Percentiles rank a stretch among this genome's conserved stretches.
Conservation (phyloP, 2,797 vertebrate species). For the Acomys russatus region DNA sequence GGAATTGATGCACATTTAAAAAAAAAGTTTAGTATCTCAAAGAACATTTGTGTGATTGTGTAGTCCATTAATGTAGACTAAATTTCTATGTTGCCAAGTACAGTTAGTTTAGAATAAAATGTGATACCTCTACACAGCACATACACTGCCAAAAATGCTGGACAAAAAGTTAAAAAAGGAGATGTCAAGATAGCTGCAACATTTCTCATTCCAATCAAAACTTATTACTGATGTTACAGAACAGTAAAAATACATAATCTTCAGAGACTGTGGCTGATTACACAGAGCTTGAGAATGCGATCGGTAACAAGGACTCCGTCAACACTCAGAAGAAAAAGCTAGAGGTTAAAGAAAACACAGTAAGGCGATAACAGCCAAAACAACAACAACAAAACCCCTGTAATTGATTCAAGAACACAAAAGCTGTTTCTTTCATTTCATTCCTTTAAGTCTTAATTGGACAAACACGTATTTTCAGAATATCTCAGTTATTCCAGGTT, state of each 20-base stretch:
- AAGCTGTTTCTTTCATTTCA: not conserved
- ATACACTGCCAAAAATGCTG: not conserved
- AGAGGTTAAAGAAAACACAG: not conserved
- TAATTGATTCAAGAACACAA: slow-evolving; percentile 4
- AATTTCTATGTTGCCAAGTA: not conserved
- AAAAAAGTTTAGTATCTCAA: not conserved
- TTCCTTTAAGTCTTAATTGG: slow-evolving; percentile 5
- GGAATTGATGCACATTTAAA: not conserved
- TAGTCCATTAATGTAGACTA: not conserved
- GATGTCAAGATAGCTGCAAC: not conserved
- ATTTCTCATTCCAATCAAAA: not conserved
- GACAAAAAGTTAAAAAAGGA: not conserved
- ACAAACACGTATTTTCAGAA: not conserved
- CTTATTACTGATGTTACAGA: not conserved
- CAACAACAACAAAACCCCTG: not conserved
- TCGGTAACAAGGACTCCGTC: not conserved
- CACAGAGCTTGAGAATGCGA: not conserved
- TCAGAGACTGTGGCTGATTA: not conserved
- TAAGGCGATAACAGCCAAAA: not conserved
- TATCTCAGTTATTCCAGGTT: not conserved
- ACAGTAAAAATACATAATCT: slow-evolving; percentile 5
- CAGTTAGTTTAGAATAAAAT: slow-evolving; percentile 30
- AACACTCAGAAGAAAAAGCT: not conserved
- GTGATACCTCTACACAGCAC: not conserved
- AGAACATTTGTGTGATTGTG: not conserved